Evolutionary conservation across 1,140 invertebrate species (phyloP), one percentile per base, ranked within the genome.

Genomic region (Drosophila pandora): DNA sequence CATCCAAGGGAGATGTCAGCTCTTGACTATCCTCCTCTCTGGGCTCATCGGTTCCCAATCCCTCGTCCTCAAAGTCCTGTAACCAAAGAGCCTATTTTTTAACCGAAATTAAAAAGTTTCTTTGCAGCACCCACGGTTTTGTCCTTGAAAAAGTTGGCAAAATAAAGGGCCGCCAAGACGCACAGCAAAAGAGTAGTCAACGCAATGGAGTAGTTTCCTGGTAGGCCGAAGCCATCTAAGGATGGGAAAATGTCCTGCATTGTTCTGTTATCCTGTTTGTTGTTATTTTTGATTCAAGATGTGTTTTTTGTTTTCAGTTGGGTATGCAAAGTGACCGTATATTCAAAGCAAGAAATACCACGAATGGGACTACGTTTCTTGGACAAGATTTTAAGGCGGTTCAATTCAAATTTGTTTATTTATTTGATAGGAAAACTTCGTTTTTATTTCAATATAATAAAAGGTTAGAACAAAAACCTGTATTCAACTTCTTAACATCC

Each of bases 91-190:
- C 2, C 10, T 8, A 8, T 48, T 12, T 7, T 8, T 30, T 30
- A 22, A 32, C 22, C 17, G 17, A 23, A 28, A 25, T 12, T 8
- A 7, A n/a, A 55, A 55, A n/a, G 1, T 12, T 3, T 13, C 23
- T 34, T n/a, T 10, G 9, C 1, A 43, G 32, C 37, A 78, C 77
- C 79, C 34, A 90, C 84, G 5, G 52, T 43, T 41, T 79, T 89
- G 53, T 84, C 82, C 79, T 84, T 91, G 57, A 90, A 81, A 41
- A 88, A 79, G 58, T 84, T 90, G 39, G 87, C 72, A 68, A 78
- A 90, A 41, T 91, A 91, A 1, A 91, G 58, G 0, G 90, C 75
- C 34, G 78, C 63, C 32, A 90, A 58, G 48, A 91, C 87, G 37
- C 90, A 90, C 5, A 91, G 28, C 6, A 91, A 52, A 2, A 91